These are phyloP conservation scores for Lepidurus packardi DNA, from an alignment of 1,140 invertebrate species.

Conservation along the genomic window DNA sequence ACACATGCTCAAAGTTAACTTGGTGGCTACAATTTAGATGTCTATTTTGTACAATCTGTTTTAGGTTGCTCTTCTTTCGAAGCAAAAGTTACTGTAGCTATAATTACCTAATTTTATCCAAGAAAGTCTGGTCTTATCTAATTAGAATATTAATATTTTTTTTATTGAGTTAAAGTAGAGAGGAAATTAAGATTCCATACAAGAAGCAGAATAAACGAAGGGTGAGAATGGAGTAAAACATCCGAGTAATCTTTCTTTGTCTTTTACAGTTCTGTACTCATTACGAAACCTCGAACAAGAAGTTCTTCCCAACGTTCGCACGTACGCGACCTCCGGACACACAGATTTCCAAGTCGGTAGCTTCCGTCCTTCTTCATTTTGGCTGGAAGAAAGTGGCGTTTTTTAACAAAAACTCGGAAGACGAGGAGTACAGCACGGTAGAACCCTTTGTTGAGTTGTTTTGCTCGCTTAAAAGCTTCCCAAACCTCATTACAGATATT, in stretches of 20 bases:
- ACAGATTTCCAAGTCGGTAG: conserved; percentile 83
- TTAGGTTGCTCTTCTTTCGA: background rate
- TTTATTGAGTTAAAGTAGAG: too few relatives aligned
- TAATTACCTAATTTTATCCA: too few relatives aligned
- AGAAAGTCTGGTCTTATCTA: too few relatives aligned
- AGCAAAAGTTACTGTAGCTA: background rate
- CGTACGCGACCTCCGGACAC: conserved; percentile 86
- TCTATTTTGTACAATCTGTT: too few relatives aligned
- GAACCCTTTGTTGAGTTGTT: conserved; percentile 22
- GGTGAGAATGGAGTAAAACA: too few relatives aligned
- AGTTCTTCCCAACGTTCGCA: conserved; percentile 83
- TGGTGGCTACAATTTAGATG: too few relatives aligned
- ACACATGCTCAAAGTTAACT: too few relatives aligned
- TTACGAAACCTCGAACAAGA: conserved; percentile 77
- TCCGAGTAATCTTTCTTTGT: too few relatives aligned
- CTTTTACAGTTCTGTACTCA: conserved; percentile 72
- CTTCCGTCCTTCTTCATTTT: conserved; percentile 67
- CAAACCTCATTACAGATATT: background rate
- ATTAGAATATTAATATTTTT: too few relatives aligned
- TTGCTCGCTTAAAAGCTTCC: background rate
- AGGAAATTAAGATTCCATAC: too few relatives aligned
- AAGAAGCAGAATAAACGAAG: too few relatives aligned
- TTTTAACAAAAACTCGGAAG: conserved; percentile 62
- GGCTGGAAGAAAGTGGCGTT: conserved; percentile 61
- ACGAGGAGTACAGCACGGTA: conserved; percentile 60